Evolutionary conservation across 2,888 invertebrate genomes (phyloP), one percentile per base, ranked within the genome.

Genomic region (Lottia scabra): DNA sequence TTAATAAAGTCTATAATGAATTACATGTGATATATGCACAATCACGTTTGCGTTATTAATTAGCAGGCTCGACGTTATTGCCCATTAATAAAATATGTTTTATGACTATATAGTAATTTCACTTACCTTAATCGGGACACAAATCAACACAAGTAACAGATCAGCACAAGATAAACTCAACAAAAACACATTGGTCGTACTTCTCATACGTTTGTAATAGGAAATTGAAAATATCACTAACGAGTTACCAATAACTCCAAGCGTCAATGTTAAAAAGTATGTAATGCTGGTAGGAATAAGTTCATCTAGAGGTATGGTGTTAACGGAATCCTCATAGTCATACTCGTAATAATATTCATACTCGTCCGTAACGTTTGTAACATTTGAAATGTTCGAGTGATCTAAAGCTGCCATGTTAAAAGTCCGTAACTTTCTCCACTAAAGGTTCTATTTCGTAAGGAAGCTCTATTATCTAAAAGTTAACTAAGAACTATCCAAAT

Each of bases 81-180:
- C 30, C 30, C 2, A 30, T 30, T 30, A 5, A 30, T 30, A 30
- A 30, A 30, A 30, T 30, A 30, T 30, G 30, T 2, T 30, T 30
- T 30, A 5, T 30, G 30, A 30, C 30, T 30, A 30, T n/a, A n/a
- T 30, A 30, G 30, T 30, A 30, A 30, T 8, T 44, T 46, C 8
- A 63, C 90, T 90, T 87, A 93, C 93, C 92, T 93, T 93, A 16
- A 94, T 92, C 15, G 94, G 93, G 74, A 93, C 92, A 88, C 93
- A 94, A 84, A 93, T 91, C 74, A 92, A 89, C 73, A 94, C 92
- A 66, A 94, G 91, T 56, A 93, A 90, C 6, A 94, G 90, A 88
- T 94, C 94, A 8, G 93, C 93, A 0, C 92, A 92, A 10, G 93
- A 93, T 71, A 94, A 89, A 79, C 93, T 93, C 27, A 93, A 92